phyloP scores from a whole-genome alignment of 2,888 invertebrate species.

The Acronicta aceris region DNA sequence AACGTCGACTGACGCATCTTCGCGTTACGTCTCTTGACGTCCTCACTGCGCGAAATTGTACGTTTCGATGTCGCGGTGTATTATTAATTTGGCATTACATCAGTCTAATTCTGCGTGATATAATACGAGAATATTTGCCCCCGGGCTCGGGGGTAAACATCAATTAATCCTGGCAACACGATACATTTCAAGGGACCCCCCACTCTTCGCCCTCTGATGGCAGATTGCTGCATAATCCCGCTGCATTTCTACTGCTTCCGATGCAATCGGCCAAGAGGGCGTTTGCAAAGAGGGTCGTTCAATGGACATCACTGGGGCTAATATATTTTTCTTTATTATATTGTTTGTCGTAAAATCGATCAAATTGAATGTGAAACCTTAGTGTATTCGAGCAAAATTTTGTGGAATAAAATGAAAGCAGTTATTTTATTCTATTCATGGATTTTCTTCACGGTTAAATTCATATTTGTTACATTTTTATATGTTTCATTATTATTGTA shows the following conservation, averaged over 20 bases:
- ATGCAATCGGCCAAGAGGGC: conserved; percentile 74
- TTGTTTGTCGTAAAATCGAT: conserved; percentile 75
- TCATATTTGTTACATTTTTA: background rate
- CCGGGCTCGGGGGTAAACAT: conserved; percentile 79
- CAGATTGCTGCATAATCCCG: conserved; percentile 85
- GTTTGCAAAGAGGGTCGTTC: conserved; percentile 53
- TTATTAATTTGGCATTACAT: conserved; percentile 83
- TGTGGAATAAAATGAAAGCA: conserved; percentile 13
- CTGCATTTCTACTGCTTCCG: conserved; percentile 86
- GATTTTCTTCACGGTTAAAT: conserved; percentile 9
- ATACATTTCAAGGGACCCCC: conserved; percentile 71
- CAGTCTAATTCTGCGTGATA: conserved; percentile 83
- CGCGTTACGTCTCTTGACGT: conserved; percentile 23
- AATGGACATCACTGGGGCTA: conserved; percentile 70
- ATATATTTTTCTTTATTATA: conserved; percentile 75
- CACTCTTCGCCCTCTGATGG: conserved; percentile 64
- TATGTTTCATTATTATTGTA: too few relatives aligned
- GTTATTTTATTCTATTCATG: too few relatives aligned
- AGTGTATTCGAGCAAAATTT: conserved; percentile 23
- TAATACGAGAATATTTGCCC: conserved; percentile 78
- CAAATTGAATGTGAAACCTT: conserved; percentile 60
- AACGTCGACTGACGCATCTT: conserved; percentile 30
- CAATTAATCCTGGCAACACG: conserved; percentile 88
- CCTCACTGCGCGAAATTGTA: conserved; percentile 63
- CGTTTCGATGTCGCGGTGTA: conserved; percentile 63